Evolutionary conservation across 2,888 invertebrate species (phyloP).

Genomic region (Nephrotoma appendiculata): DNA sequence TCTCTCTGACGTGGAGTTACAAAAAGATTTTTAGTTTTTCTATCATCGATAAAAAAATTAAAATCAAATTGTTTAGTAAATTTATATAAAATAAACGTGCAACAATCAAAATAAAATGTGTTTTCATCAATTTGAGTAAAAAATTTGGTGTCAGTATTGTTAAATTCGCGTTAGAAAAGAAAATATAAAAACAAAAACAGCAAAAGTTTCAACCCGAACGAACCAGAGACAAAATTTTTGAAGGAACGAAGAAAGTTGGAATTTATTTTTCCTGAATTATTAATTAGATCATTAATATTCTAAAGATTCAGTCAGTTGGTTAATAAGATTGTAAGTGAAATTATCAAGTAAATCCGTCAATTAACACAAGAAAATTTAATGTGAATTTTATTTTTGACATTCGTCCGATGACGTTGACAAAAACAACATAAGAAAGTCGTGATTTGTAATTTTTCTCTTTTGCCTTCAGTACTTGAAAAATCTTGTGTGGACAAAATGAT

Average conservation of each 20-base stretch:
- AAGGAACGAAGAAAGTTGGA: not conserved
- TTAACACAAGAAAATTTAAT: not conserved
- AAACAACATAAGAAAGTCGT: not conserved
- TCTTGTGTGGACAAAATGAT: not conserved
- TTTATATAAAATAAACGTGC: not conserved
- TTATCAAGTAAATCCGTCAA: not conserved
- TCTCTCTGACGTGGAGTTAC: conserved; percentile 2
- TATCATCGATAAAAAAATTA: not conserved
- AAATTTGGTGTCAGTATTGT: not conserved
- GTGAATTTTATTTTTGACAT: not conserved
- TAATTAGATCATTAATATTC: not conserved
- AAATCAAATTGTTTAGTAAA: not conserved
- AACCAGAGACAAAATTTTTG: not conserved
- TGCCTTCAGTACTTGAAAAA: not conserved
- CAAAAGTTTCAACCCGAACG: not conserved
- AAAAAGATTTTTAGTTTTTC: not conserved
- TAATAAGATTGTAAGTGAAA: not conserved
- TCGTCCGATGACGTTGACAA: conserved; percentile 8
- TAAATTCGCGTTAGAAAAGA: not conserved
- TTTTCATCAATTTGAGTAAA: not conserved
- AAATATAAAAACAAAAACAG: not conserved
- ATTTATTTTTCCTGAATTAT: not conserved
- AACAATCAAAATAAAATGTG: not conserved
- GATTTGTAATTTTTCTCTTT: not conserved
- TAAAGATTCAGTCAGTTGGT: not conserved